Evolutionary conservation across 1,140 invertebrate genomes (phyloP).

Genomic region (Mizuhopecten yessoensis): DNA sequence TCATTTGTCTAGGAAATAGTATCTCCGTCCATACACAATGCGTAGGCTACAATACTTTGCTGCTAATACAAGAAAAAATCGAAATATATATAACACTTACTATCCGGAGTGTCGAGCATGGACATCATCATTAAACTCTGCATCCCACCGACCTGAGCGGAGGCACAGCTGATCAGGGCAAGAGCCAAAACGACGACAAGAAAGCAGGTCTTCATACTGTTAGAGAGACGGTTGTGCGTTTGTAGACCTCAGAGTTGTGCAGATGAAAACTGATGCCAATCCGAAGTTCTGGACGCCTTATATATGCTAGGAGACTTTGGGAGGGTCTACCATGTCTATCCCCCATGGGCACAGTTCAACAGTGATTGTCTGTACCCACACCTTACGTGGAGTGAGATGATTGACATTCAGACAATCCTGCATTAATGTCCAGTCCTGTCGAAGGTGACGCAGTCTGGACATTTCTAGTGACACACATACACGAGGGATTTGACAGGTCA

Average conservation of each 20-base stretch:
- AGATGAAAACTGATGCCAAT: background rate
- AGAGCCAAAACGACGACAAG: background rate
- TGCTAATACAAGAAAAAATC: too few species aligned
- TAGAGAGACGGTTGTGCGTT: background rate
- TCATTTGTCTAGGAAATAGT: too few species aligned
- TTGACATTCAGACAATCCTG: background rate
- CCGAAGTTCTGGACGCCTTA: background rate
- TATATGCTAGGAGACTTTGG: background rate
- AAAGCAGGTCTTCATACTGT: background rate
- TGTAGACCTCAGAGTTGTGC: background rate
- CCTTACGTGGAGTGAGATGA: background rate
- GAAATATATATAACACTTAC: too few species aligned
- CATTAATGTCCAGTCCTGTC: background rate
- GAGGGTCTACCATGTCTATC: background rate
- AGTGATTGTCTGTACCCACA: background rate
- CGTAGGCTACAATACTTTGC: too few species aligned
- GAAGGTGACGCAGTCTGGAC: background rate
- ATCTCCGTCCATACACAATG: too few species aligned
- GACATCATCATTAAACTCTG: conserved; percentile 24
- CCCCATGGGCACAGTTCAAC: background rate
- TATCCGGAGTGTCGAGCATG: background rate
- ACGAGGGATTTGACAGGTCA: background rate
- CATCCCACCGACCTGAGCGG: background rate
- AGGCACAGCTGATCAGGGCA: background rate
- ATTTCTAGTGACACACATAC: background rate